Conservation (phyloP, 1,140 invertebrate species). For the Nasonia vitripennis region DNA sequence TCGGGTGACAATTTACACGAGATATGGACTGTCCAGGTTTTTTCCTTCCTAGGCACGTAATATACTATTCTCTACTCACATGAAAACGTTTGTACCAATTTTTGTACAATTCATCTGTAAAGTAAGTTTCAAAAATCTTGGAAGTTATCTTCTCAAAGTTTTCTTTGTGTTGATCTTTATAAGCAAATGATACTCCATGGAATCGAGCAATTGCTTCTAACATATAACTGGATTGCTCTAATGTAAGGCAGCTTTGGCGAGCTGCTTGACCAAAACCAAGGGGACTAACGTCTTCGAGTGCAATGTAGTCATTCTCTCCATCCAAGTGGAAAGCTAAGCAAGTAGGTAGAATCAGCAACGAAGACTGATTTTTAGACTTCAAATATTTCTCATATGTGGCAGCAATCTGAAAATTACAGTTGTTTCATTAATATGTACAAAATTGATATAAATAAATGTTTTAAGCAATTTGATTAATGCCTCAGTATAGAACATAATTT, state of each 20-base stretch:
- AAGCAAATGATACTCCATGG: conserved; percentile 82
- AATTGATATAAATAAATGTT: conserved; percentile 68
- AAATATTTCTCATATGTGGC: conserved; percentile 66
- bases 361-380: conserved; percentile 56
- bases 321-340: conserved; percentile 76
- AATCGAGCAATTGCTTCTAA: conserved; percentile 80
- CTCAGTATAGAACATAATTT: conserved; percentile 80
- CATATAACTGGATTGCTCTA: conserved; percentile 74
- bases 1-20: too few relatives aligned
- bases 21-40: too few relatives aligned
- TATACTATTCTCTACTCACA: conserved; percentile 61
- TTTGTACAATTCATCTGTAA: conserved; percentile 73
- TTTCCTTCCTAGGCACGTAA: too few relatives aligned
- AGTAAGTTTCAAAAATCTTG: conserved; percentile 77
- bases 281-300: conserved; percentile 79
- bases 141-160: conserved; percentile 74
- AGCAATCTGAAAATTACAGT: conserved; percentile 58
- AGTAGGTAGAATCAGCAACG: conserved; percentile 68
- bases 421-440: not conserved
- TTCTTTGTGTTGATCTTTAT: conserved; percentile 78
- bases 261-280: conserved; percentile 74
- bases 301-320: conserved; percentile 81
- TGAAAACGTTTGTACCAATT: conserved; percentile 80
- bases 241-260: conserved; percentile 75
- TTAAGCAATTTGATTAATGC: conserved; percentile 70